A percentile compares a stretch with the other conserved stretches of the same genome.
phyloP scores from a whole-genome alignment of 2,113 vertebrate genomes.

The Patagioenas fasciata region DNA sequence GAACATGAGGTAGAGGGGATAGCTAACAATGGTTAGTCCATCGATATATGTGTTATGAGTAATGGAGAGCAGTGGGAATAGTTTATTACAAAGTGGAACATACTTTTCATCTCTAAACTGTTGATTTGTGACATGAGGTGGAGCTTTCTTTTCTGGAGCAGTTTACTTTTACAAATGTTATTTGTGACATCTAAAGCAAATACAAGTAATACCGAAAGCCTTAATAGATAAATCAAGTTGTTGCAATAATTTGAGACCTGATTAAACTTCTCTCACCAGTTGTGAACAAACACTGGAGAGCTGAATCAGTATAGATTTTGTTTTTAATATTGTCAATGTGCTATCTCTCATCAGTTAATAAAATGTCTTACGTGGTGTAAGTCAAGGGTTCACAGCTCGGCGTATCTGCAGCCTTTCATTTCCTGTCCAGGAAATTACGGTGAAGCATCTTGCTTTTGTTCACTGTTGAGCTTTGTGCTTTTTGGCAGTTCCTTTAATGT shows the following conservation, averaged over 20 bases:
- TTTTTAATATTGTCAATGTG: conserved; percentile 66
- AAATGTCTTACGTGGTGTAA: conserved; percentile 47
- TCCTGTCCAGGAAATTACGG: conserved; percentile 95
- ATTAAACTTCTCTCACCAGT: conserved; percentile 42
- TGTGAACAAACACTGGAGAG: conserved; percentile 31
- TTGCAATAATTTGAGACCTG: background rate
- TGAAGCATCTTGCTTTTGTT: conserved; percentile 67
- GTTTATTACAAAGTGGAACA: background rate
- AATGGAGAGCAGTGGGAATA: background rate
- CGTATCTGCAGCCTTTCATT: conserved; percentile 86
- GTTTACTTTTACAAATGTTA: background rate
- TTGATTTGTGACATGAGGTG: background rate
- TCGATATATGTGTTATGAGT: background rate
- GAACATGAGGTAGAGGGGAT: background rate
- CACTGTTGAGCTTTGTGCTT: background rate
- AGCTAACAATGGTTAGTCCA: background rate
- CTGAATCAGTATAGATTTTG: conserved; percentile 49
- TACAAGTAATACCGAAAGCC: background rate
- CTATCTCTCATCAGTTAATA: conserved; percentile 85
- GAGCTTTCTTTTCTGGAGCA: background rate
- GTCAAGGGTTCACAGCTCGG: conserved; percentile 46
- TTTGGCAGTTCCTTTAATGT: background rate
- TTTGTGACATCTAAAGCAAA: conserved; percentile 8
- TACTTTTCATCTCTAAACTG: background rate
- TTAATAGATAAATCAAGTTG: conserved; percentile 7